phyloP scores from a whole-genome alignment of 2,797 vertebrate genomes.

The Picus viridis region DNA sequence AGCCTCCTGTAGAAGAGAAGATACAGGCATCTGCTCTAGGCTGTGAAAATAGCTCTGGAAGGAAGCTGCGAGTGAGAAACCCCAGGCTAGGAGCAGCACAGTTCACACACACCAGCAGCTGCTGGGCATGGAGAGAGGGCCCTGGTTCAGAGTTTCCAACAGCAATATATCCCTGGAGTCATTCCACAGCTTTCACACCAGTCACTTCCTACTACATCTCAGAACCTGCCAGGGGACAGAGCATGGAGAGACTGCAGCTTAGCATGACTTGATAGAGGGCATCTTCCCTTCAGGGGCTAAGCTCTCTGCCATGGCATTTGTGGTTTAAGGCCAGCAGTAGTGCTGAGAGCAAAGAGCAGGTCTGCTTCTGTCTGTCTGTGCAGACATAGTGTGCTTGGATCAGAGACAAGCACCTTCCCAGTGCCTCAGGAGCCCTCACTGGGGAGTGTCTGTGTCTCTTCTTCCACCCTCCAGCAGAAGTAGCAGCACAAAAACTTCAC shows the following conservation, averaged over 20 bases:
- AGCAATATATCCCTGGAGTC: background rate
- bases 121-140: background rate
- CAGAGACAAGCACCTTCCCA: conserved; percentile 45
- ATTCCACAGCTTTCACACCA: conserved; percentile 7
- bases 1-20: background rate
- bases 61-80: background rate
- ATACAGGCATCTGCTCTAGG: conserved; percentile 2
- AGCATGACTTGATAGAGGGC: background rate
- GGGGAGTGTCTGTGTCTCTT: background rate
- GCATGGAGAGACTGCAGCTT: background rate
- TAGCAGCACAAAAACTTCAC: background rate
- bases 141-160: background rate
- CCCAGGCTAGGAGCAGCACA: background rate
- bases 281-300: conserved; percentile 20
- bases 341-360: conserved; percentile 44
- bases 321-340: conserved; percentile 1
- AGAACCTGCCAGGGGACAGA: background rate
- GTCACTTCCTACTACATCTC: background rate
- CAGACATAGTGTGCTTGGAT: conserved; percentile 36
- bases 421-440: background rate
- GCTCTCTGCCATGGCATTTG: background rate
- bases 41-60: conserved; percentile 18
- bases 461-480: background rate
- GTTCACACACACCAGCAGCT: background rate
- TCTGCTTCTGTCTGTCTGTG: conserved; percentile 49